Percentiles rank a stretch among this genome's conserved stretches.
These are phyloP conservation scores for Triplophysa rosa DNA, from an alignment of 2,113 vertebrate genomes.

Conservation along the genomic window DNA sequence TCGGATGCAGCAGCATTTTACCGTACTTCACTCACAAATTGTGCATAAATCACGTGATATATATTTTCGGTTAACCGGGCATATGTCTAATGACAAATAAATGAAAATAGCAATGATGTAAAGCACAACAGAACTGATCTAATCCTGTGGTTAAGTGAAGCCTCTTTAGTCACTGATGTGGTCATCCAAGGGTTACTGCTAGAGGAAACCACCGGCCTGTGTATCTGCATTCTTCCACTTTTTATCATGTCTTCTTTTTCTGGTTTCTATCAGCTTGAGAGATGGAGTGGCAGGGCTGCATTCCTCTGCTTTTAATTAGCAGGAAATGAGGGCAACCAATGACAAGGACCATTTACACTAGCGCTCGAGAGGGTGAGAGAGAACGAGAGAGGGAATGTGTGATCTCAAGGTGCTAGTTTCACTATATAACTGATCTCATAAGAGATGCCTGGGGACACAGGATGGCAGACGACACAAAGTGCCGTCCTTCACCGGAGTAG, in stretches of 20 bases:
- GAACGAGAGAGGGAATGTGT: conserved; percentile 25
- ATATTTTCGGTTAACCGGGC: no score
- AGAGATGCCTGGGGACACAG: conserved; percentile 31
- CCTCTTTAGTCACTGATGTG: neutral
- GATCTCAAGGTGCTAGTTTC: conserved; percentile 34
- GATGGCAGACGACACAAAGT: conserved; percentile 30
- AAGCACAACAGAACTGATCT: neutral
- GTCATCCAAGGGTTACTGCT: conserved; percentile 20
- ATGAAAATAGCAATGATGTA: neutral
- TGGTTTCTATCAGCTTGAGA: neutral
- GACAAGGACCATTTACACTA: conserved; percentile 47
- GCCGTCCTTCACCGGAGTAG: conserved; percentile 20
- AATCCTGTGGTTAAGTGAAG: neutral
- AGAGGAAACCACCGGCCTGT: neutral
- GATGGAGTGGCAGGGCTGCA: conserved; percentile 29
- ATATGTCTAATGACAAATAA: no score
- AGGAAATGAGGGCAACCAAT: conserved; percentile 61
- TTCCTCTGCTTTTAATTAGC: conserved; percentile 54
- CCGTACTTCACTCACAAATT: no score
- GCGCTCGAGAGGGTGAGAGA: conserved; percentile 39
- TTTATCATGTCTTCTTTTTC: neutral
- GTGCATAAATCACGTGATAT: no score
- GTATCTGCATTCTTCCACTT: neutral
- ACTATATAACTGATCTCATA: conserved; percentile 43
- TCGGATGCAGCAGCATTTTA: no score